Evolutionary conservation across 1,140 invertebrate species (phyloP), one percentile per base, ranked within the genome.

Genomic region (Zophobas atratus): DNA sequence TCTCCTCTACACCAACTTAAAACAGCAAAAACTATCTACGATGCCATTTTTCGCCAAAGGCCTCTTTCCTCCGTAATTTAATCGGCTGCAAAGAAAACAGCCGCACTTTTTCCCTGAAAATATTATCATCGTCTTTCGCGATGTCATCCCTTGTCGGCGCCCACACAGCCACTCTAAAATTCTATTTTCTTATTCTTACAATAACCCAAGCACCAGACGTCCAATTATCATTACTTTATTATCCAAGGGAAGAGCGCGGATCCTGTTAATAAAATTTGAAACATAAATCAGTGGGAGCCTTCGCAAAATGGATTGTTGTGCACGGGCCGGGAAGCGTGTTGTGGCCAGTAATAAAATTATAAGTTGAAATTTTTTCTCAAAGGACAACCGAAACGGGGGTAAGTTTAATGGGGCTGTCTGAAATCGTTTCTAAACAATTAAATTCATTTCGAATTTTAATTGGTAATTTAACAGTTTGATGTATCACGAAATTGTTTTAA

Each of bases 361-460:
- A 43, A 67, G 1, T 67, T 67, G 20, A 60, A 36, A 36, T 60
- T 60, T 60, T 60, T 46, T 41, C 43, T 67, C 43, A n/a, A 2
- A 41, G 20, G 60, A 67, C 20, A 41, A 43, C n/a, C 38, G n/a
- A 43, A 67, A 67, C 60, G 5, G 8, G 35, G n/a, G 3, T 51
- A n/a, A 51, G 33, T 57, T 57, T 57, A 57, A 35, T 57, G 55
- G 55, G 35, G 43, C 41, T 39, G 60, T 67, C 60, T 39, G n/a
- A 8, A 67, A 2, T 46, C 39, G 39, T 67, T 67, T 32, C n/a
- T 33, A 2, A 67, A 67, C 60, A 60, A 39, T 60, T 60, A 36
- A 67, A 67, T 67, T 67, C 1, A 67, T 67, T 67, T 41, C 1
- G n/a, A 67, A 46, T 67, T 63, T 63, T 38, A 57, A 57, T 57